Percentiles rank a stretch among this genome's conserved stretches.
Evolutionary conservation across 2,797 vertebrate species (phyloP).

Genomic region (Aplochiton taeniatus): DNA sequence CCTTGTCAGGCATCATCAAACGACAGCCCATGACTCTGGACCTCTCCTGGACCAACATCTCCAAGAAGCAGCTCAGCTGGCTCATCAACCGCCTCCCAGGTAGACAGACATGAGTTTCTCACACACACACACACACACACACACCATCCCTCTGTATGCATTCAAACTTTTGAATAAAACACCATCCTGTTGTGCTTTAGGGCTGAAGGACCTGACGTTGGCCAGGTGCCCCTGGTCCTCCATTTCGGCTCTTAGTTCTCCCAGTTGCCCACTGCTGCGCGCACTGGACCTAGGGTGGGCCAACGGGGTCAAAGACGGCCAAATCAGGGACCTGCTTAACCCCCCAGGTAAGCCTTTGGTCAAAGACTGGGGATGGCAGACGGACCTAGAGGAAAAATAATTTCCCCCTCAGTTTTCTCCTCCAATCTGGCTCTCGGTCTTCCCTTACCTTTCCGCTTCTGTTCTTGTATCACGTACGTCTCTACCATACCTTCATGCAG

Average conservation of each 20-base stretch:
- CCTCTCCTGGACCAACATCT: slow-evolving; percentile 97
- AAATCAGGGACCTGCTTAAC: slow-evolving; percentile 92
- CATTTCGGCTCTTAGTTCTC: slow-evolving; percentile 93
- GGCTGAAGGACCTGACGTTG: slow-evolving; percentile 93
- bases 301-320: slow-evolving; percentile 92
- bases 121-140: neutral
- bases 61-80: slow-evolving; percentile 98
- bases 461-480: neutral
- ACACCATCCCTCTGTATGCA: neutral
- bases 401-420: neutral
- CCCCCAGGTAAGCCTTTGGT: slow-evolving; percentile 76
- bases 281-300: slow-evolving; percentile 95
- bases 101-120: slow-evolving; percentile 53
- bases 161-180: neutral
- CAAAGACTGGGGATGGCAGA: too few relatives aligned
- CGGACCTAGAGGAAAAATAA: slow-evolving; percentile 21
- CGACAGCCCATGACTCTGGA: slow-evolving; percentile 92
- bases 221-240: slow-evolving; percentile 94
- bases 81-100: slow-evolving; percentile 93
- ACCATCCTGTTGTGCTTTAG: slow-evolving; percentile 55
- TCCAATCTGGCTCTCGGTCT: neutral
- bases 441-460: neutral
- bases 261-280: slow-evolving; percentile 94
- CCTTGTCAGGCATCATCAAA: slow-evolving; percentile 95
- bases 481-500: slow-evolving; percentile 57